Conservation (phyloP, 2,797 vertebrate species). For the Streptopelia turtur region DNA sequence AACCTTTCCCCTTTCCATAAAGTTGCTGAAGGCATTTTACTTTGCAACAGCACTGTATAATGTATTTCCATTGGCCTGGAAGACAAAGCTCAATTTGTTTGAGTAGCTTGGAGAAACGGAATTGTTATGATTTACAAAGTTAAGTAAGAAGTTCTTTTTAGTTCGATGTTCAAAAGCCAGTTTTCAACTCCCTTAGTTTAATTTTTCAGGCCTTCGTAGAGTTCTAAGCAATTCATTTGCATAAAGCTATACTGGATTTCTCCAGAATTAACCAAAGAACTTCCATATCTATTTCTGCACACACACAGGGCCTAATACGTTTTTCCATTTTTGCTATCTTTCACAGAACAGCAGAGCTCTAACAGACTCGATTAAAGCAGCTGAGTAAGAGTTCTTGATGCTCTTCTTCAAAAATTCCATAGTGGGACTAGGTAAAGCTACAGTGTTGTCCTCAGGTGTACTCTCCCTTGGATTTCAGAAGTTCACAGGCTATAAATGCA, state of each 20-base stretch:
- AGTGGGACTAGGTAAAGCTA: neutral
- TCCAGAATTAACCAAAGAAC: conserved; percentile 5
- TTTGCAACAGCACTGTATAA: neutral
- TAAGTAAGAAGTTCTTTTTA: neutral
- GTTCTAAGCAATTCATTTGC: neutral
- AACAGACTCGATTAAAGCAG: neutral
- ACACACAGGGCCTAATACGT: neutral
- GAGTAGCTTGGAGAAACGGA: neutral
- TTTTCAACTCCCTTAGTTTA: neutral
- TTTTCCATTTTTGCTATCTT: neutral
- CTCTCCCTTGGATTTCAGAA: neutral
- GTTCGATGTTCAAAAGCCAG: neutral
- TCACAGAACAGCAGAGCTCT: neutral
- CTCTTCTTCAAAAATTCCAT: neutral
- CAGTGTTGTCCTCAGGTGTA: conserved; percentile 6
- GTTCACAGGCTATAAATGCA: conserved; percentile 16
- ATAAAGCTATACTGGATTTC: neutral
- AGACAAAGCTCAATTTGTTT: conserved; percentile 9
- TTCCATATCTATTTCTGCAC: neutral
- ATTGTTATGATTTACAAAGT: neutral
- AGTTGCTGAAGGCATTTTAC: neutral
- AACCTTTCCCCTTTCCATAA: neutral
- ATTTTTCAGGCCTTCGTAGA: neutral
- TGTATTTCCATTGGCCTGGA: neutral
- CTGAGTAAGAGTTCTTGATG: neutral